These are phyloP conservation scores for Pseudois nayaur DNA, from an alignment of 2,113 vertebrate species.

Conservation along the genomic window DNA sequence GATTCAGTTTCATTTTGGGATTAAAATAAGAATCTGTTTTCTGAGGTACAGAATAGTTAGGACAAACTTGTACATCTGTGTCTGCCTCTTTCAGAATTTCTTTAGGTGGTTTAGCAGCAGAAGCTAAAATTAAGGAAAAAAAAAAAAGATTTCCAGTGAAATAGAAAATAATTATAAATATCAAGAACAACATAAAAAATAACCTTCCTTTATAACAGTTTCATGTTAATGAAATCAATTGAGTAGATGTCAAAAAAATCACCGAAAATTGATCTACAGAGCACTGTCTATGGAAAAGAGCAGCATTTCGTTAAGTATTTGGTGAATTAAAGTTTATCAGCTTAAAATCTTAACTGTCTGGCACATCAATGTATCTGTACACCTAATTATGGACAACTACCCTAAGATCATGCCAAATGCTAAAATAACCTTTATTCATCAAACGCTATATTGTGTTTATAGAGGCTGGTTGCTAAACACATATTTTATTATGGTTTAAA, in stretches of 20 bases:
- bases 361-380: neutral
- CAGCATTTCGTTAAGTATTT: neutral
- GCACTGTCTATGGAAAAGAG: neutral
- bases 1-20: slow-evolving; percentile 98
- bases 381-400: neutral
- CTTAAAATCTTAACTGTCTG: slow-evolving; percentile 19
- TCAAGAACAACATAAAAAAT: neutral
- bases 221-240: neutral
- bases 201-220: neutral
- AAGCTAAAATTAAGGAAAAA: slow-evolving; percentile 59
- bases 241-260: neutral
- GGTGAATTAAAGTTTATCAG: neutral
- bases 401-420: neutral
- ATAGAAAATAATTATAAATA: slow-evolving; percentile 5
- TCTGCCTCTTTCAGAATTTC: slow-evolving; percentile 93
- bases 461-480: neutral
- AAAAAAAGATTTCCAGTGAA: slow-evolving; percentile 29
- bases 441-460: neutral
- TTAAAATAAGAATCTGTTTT: slow-evolving; percentile 98
- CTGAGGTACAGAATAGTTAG: slow-evolving; percentile 92
- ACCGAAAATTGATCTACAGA: neutral
- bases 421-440: neutral
- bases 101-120: slow-evolving; percentile 76
- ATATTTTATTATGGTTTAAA: neutral
- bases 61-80: slow-evolving; percentile 94